A percentile compares a stretch with the other conserved stretches of the same genome.
These are phyloP conservation scores for Gandaritis pyraliata DNA, from an alignment of 2,888 invertebrate species.

Conservation along the genomic window DNA sequence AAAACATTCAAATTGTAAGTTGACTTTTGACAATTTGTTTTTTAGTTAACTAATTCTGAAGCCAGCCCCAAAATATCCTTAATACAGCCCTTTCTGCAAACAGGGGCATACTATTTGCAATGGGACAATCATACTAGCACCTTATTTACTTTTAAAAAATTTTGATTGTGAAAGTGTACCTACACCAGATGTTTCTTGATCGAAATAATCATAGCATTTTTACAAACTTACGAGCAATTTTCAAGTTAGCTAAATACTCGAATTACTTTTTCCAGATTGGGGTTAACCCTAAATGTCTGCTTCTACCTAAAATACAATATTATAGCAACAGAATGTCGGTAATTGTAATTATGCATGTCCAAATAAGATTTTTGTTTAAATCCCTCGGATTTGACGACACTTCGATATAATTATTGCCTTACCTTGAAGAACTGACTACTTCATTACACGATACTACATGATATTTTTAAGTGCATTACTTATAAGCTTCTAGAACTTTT, in stretches of 20 bases:
- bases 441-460: slow-evolving; percentile 21
- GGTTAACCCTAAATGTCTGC: not conserved
- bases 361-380: slow-evolving; percentile 13
- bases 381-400: slow-evolving; percentile 18
- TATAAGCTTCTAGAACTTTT: not conserved
- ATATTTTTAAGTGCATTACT: slow-evolving; percentile 3
- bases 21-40: not conserved
- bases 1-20: too few species aligned
- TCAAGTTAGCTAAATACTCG: too few species aligned
- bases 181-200: too few species aligned
- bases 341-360: slow-evolving; percentile 5
- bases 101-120: not conserved
- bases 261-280: too few species aligned
- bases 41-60: not conserved
- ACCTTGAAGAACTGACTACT: slow-evolving; percentile 17
- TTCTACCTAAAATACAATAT: not conserved
- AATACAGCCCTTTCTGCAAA: not conserved
- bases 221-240: too few species aligned
- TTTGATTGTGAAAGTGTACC: too few species aligned
- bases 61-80: not conserved
- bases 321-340: not conserved
- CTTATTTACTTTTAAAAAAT: not conserved
- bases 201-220: too few species aligned
- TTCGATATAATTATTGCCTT: slow-evolving; percentile 3
- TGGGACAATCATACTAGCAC: too few species aligned